A percentile compares a stretch with the other conserved stretches of the same genome.
Conservation (phyloP, 2,113 vertebrate species). For the Microcebus lehilahytsara region DNA sequence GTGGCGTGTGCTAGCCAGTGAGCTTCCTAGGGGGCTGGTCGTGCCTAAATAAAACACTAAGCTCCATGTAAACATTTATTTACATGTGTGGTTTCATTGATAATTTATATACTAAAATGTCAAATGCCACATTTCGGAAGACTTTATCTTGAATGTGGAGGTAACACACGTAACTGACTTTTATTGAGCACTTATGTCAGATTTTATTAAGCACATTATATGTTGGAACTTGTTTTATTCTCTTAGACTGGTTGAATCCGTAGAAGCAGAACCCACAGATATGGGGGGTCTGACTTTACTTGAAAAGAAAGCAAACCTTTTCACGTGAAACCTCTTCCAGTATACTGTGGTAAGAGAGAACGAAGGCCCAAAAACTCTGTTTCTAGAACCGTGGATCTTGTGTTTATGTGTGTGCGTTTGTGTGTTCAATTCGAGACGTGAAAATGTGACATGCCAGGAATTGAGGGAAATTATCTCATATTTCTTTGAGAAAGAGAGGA, state of each 20-base stretch:
- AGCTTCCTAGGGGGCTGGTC: not conserved
- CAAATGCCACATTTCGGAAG: not conserved
- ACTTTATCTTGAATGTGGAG: not conserved
- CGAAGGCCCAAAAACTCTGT: accelerated
- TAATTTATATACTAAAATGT: not conserved
- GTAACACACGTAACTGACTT: not conserved
- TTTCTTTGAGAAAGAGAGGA: not conserved
- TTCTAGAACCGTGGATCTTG: not conserved
- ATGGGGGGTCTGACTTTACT: not conserved
- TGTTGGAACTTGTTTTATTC: not conserved
- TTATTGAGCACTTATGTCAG: not conserved
- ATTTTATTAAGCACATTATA: not conserved
- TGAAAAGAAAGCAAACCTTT: not conserved
- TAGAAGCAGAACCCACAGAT: not conserved
- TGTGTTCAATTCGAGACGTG: not conserved
- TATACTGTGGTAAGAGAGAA: not conserved
- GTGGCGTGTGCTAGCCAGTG: not conserved
- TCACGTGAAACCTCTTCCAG: not conserved
- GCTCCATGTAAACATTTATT: not conserved
- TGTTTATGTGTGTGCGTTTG: not conserved
- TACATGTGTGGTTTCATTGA: not conserved
- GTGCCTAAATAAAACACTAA: not conserved
- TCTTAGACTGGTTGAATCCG: not conserved
- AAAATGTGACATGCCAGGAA: not conserved
- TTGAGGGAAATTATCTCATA: not conserved